phyloP scores from a whole-genome alignment of 2,888 invertebrate genomes.

The Therioaphis trifolii region DNA sequence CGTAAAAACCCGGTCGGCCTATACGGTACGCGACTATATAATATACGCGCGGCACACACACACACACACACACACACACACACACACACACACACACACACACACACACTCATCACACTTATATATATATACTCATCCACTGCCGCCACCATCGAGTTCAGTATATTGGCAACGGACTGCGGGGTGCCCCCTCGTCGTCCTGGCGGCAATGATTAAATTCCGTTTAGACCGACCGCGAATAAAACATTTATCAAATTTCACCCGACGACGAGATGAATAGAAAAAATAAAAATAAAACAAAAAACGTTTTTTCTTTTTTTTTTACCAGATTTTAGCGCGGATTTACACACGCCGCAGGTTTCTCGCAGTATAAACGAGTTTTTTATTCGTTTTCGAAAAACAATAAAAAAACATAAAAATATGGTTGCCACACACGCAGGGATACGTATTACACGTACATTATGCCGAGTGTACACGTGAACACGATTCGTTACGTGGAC shows the following conservation, averaged over 20 bases:
- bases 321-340: not conserved
- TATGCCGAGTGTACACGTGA: too few species aligned
- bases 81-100: too few species aligned
- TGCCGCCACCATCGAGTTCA: too few species aligned
- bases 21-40: too few species aligned
- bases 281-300: not conserved
- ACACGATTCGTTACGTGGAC: too few species aligned
- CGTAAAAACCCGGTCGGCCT: slow-evolving; percentile 11
- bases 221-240: slow-evolving; percentile 33
- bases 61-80: too few species aligned
- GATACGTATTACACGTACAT: not conserved
- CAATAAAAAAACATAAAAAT: too few species aligned
- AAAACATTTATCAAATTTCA: slow-evolving; percentile 41
- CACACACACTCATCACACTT: too few species aligned
- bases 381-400: not conserved
- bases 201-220: slow-evolving; percentile 28
- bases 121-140: too few species aligned
- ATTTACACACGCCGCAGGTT: too few species aligned
- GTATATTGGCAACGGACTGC: slow-evolving; percentile 11
- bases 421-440: not conserved
- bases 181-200: slow-evolving; percentile 25
- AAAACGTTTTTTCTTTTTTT: slow-evolving; percentile 12
- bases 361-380: slow-evolving; percentile 29
- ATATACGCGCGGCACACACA: too few species aligned
- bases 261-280: slow-evolving; percentile 20